These are phyloP conservation scores for human (Homo sapiens) DNA, from an alignment of 2,113 vertebrate species.

Conservation along the genomic window DNA sequence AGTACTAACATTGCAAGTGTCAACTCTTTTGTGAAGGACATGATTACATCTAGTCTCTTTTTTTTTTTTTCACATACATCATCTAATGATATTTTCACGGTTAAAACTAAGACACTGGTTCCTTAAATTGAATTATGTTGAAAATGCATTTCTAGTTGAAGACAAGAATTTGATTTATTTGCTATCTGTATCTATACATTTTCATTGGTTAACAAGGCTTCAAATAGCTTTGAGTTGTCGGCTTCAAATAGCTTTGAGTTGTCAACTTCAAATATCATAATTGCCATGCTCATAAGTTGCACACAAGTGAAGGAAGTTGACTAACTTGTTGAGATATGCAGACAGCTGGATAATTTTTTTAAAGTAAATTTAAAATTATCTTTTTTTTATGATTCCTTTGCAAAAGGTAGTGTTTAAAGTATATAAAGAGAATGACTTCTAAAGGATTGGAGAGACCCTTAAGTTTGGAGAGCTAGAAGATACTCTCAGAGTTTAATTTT, in stretches of 20 bases:
- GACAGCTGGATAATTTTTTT: not conserved
- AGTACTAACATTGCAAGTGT: not conserved
- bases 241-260: not conserved
- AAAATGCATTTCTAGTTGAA: slow-evolving; percentile 36
- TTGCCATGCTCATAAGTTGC: not conserved
- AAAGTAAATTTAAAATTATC: not conserved
- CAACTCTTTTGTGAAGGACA: not conserved
- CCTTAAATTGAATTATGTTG: not conserved
- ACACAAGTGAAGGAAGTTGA: not conserved
- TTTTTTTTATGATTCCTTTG: not conserved
- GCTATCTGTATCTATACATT: not conserved
- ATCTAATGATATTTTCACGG: not conserved
- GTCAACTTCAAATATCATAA: not conserved
- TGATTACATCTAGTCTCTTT: not conserved
- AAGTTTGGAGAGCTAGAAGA: not conserved
- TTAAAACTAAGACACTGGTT: not conserved
- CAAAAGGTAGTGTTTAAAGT: not conserved
- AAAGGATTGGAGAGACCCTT: not conserved
- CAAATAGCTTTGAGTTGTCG: not conserved
- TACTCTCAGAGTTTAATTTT: not conserved
- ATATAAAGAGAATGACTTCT: not conserved
- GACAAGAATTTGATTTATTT: not conserved
- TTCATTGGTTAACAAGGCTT: not conserved
- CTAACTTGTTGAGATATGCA: not conserved
- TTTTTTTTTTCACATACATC: not conserved